Base-by-base conservation (phyloP, 2,888 invertebrate genomes). In the Oscheius sp. region DNA sequence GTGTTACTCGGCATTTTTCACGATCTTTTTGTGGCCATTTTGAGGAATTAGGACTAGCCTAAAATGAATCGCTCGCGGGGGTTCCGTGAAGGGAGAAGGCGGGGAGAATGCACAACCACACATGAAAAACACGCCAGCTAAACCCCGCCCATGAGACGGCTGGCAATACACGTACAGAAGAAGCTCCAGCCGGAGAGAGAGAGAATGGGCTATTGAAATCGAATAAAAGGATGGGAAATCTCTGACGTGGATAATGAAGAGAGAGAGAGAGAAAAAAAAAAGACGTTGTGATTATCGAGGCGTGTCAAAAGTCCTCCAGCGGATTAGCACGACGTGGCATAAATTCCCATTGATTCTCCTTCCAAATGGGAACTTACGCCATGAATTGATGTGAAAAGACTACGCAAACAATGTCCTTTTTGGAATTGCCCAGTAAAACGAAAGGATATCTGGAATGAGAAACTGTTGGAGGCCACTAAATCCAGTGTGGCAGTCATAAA, bases 1-100 rank as follows among this genome's bases (percentile, higher is more conserved):
- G 71, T 70, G 66, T 63, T 73, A 57, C 74, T 64, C 61, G 78
- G 78, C 78, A 78, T 78, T 23, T n/a, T 25, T 20, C n/a, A 17
- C 12, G 50, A 15, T 15, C 23, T 25, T 15, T 25, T 50, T 25
- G 2, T 8, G 25, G 50, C 50, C 23, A 50, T 55, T 12, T n/a
- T 33, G 33, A 15, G 17, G 33, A 31, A 27, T 17, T 27, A 27
- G n/a, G 31, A 55, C 29, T 12, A 17, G 50, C 50, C 50, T 50
- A 50, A 55, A 55, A 31, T 6, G 33, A 55, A 55, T 25, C 55
- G 33, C 53, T 31, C 53, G 50, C 50, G 50, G 50, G 50, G 15
- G n/a, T n/a, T n/a, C n/a, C n/a, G n/a, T n/a, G n/a, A 31, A n/a
- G 55, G 55, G n/a, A 55, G 25, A 27, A 33, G 39, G 29, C 39